Evolutionary conservation across 2,113 vertebrate genomes (phyloP), one percentile per base, ranked within the genome.

Genomic region (Cephalopholis sonnerati): DNA sequence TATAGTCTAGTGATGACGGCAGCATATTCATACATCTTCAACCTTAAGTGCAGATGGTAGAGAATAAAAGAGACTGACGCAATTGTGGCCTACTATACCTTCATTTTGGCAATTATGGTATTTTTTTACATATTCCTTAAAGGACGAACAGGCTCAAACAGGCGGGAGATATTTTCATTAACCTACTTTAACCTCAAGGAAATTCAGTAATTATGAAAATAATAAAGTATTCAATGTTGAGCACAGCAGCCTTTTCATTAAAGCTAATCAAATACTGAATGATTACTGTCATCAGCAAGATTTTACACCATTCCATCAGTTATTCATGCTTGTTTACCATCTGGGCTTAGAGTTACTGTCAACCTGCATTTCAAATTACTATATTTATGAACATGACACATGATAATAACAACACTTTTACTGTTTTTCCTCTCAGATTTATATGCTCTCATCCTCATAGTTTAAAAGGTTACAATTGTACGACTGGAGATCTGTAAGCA

Each of bases 1-100:
- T 92, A 90, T 81, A 84, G 65, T 83, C 74, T 54, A 59, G n/a
- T 61, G 89, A 87, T 79, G 87, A 86, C 69, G 86, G 15, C 80
- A 87, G 82, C 71, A 54, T 51, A 58, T 59, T 91, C 51, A 78
- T 86, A 83, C 74, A 85, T 85, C 79, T 86, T 85, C 64, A 89
- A 77, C 78, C 77, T 59, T 82, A 70, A 87, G 73, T 67, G 66
- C 74, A 80, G 32, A 74, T 53, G 41, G 58, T 27, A n/a, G 48
- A 68, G n/a, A 51, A 84, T 87, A 79, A 84, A 74, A 74, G 57
- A 59, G 24, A 24, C 55, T 24, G 20, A 57, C 59, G 62, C 46
- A 51, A 32, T 54, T 83, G 46, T 81, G 29, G 15, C 41, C 63
- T 22, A 4, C 22, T 25, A 13, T 25, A 18, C 46, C 32, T 50